phyloP scores from a whole-genome alignment of 2,113 vertebrate species.

The Lophochroa leadbeateri region DNA sequence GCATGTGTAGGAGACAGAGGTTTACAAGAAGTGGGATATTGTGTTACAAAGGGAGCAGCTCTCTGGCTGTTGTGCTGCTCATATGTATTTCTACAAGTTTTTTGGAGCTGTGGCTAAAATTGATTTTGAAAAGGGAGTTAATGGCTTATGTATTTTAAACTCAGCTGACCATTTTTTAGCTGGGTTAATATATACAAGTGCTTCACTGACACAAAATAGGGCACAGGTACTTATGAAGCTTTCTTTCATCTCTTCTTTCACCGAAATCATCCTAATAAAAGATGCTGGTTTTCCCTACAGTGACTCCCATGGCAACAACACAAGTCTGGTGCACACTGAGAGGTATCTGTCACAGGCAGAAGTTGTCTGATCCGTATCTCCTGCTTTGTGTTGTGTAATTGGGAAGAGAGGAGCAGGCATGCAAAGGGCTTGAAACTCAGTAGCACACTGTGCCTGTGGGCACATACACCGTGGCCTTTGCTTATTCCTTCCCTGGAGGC shows the following conservation, averaged over 20 bases:
- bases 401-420: not conserved
- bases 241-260: not conserved
- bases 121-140: not conserved
- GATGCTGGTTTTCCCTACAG: not conserved
- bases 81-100: not conserved
- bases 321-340: not conserved
- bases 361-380: not conserved
- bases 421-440: not conserved
- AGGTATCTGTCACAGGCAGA: not conserved
- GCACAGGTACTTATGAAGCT: not conserved
- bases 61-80: not conserved
- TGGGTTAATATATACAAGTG: not conserved
- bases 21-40: not conserved
- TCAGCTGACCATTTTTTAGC: not conserved
- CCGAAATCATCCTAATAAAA: not conserved
- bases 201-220: not conserved
- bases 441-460: rapidly evolving
- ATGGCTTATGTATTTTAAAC: not conserved
- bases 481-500: not conserved
- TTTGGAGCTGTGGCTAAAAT: not conserved
- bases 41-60: not conserved
- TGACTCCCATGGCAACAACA: not conserved
- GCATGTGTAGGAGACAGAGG: not conserved
- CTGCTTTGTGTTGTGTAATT: not conserved
- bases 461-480: not conserved